Conservation (phyloP, 2,797 vertebrate genomes). For the Sciaenops ocellatus region DNA sequence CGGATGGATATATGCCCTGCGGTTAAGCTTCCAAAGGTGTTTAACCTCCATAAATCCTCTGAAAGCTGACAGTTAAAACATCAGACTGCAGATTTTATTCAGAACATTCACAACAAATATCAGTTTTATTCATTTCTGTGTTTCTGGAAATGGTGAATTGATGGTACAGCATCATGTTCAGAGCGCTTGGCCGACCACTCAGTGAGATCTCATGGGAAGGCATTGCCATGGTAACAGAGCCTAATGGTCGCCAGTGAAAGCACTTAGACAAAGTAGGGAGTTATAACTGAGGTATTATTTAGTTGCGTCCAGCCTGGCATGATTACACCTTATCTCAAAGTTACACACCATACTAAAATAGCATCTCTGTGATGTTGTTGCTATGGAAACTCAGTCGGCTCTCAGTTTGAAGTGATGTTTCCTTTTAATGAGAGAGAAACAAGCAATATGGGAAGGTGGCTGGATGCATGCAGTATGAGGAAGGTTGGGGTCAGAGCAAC, state of each 20-base stretch:
- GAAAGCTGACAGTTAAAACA: conserved; percentile 3
- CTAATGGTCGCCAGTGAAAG: conserved; percentile 77
- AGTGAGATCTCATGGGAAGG: conserved; percentile 68
- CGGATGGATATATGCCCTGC: neutral
- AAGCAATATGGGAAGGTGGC: conserved; percentile 58
- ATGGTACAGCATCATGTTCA: conserved; percentile 58
- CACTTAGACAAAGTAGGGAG: conserved; percentile 81
- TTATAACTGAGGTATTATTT: conserved; percentile 78
- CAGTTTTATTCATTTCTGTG: conserved; percentile 34
- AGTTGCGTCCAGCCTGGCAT: conserved; percentile 70
- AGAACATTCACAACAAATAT: too few relatives aligned
- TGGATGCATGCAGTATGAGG: conserved; percentile 25
- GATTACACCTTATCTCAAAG: conserved; percentile 80
- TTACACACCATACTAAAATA: conserved; percentile 78
- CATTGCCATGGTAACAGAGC: conserved; percentile 79
- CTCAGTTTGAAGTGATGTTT: conserved; percentile 67
- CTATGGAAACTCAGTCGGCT: conserved; percentile 73
- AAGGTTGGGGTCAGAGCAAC: conserved; percentile 52
- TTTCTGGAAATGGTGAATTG: conserved; percentile 53
- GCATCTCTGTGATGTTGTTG: conserved; percentile 78
- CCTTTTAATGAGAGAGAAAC: conserved; percentile 73
- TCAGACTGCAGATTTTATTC: neutral
- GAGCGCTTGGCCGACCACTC: conserved; percentile 58
- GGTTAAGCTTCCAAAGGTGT: neutral
- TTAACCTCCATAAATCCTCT: conserved; percentile 2